Evolutionary conservation across 2,888 invertebrate species (phyloP).

Genomic region (Leptogaster cylindrica): DNA sequence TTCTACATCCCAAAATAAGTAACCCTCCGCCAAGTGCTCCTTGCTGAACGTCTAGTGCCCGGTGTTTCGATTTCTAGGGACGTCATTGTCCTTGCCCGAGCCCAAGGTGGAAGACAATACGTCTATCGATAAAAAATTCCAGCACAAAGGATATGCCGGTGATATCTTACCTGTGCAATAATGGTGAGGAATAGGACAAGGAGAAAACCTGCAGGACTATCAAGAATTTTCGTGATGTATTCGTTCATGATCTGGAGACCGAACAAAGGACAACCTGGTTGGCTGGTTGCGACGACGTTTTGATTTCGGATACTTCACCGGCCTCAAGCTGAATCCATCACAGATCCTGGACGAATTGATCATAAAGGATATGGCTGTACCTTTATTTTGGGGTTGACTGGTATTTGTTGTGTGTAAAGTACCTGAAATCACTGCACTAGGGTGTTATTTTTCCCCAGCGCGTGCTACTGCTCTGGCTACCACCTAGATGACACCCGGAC

Average conservation of each 20-base stretch:
- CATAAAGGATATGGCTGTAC: conserved; percentile 1
- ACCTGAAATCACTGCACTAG: conserved; percentile 30
- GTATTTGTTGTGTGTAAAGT: conserved; percentile 7
- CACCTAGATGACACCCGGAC: not conserved
- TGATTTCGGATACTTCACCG: conserved; percentile 34
- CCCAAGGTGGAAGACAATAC: conserved; percentile 10
- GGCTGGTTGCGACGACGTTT: conserved; percentile 17
- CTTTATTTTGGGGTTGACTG: not conserved
- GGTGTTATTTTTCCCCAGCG: conserved; percentile 37
- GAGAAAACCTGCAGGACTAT: conserved; percentile 34
- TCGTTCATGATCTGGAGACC: conserved; percentile 11
- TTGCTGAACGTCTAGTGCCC: conserved; percentile 24
- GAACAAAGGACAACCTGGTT: conserved; percentile 18
- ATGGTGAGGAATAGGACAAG: conserved; percentile 13
- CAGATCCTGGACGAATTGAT: not conserved
- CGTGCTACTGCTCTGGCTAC: conserved; percentile 24
- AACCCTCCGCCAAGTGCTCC: conserved; percentile 28
- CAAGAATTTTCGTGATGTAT: conserved; percentile 22
- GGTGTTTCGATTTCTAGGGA: conserved; percentile 37
- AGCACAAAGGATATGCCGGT: conserved; percentile 20
- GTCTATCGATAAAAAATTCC: not conserved
- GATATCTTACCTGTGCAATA: conserved; percentile 30
- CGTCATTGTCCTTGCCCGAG: conserved; percentile 15
- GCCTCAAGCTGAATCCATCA: conserved; percentile 9
- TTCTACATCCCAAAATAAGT: conserved; percentile 5